Percentiles rank a stretch among this genome's conserved stretches.
These are phyloP conservation scores for Linepithema humile DNA, from an alignment of 1,140 invertebrate species.

Conservation along the genomic window DNA sequence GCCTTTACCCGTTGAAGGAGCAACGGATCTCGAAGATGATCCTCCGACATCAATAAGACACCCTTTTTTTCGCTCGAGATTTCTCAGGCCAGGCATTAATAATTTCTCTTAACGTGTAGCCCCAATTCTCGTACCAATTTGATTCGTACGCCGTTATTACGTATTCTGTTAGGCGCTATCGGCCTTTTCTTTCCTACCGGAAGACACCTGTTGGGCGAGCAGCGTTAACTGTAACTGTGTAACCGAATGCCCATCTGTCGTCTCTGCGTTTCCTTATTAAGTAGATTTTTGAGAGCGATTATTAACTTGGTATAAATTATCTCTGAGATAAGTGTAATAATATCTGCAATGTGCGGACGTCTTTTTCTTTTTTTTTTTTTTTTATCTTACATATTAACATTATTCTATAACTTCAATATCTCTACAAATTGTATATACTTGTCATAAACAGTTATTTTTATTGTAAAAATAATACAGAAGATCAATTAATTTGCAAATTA, in stretches of 20 bases:
- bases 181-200: conserved; percentile 61
- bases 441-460: not conserved
- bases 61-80: conserved; percentile 7
- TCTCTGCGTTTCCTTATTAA: conserved; percentile 49
- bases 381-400: not conserved
- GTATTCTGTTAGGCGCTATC: conserved; percentile 6
- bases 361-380: no score
- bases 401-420: not conserved
- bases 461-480: not conserved
- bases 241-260: conserved; percentile 81
- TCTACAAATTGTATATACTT: not conserved
- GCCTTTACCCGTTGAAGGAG: conserved; percentile 8
- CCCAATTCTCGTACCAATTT: not conserved
- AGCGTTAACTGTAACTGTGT: conserved; percentile 74
- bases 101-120: not conserved
- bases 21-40: conserved; percentile 18
- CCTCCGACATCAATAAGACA: not conserved
- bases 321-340: not conserved
- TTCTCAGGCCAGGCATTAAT: conserved; percentile 1
- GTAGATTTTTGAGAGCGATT: conserved; percentile 11
- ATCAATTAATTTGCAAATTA: not conserved
- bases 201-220: conserved; percentile 82
- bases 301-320: not conserved
- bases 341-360: not conserved
- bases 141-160: conserved; percentile 31